Percentiles rank a stretch among this genome's conserved stretches.
Conservation (phyloP, 2,797 vertebrate species). For the Chiroxiphia lanceolata region DNA sequence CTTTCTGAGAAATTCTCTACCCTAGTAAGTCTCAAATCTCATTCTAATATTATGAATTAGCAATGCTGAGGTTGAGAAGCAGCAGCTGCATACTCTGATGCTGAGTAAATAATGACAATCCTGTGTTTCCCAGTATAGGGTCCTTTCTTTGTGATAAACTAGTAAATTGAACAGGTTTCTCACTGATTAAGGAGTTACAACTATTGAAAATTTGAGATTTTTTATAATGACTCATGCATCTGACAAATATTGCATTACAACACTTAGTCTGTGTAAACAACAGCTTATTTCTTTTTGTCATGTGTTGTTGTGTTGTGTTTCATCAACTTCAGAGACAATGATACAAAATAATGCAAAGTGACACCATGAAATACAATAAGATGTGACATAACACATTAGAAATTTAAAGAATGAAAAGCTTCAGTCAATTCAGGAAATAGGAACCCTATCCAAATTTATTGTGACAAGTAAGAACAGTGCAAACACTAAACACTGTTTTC, state of each 20-base stretch:
- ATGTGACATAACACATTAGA: conserved; percentile 59
- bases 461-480: conserved; percentile 41
- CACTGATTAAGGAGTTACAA: not conserved
- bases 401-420: conserved; percentile 61
- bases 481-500: conserved; percentile 55
- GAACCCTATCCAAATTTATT: conserved; percentile 47
- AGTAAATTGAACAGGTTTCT: not conserved
- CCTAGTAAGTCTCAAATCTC: conserved; percentile 19
- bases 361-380: conserved; percentile 41
- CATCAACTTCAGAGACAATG: conserved; percentile 1
- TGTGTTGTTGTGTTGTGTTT: conserved; percentile 42
- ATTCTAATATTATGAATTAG: conserved; percentile 31
- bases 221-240: not conserved
- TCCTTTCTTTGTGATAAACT: not conserved
- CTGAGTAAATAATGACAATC: not conserved
- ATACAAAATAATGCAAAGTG: conserved; percentile 30
- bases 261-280: not conserved
- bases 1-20: conserved; percentile 28
- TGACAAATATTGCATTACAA: conserved; percentile 1
- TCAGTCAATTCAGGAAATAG: conserved; percentile 44
- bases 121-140: not conserved
- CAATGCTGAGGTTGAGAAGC: not conserved
- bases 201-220: not conserved
- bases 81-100: not conserved
- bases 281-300: conserved; percentile 9